phyloP scores from a whole-genome alignment of 2,888 invertebrate species.

The Volucella inanis region DNA sequence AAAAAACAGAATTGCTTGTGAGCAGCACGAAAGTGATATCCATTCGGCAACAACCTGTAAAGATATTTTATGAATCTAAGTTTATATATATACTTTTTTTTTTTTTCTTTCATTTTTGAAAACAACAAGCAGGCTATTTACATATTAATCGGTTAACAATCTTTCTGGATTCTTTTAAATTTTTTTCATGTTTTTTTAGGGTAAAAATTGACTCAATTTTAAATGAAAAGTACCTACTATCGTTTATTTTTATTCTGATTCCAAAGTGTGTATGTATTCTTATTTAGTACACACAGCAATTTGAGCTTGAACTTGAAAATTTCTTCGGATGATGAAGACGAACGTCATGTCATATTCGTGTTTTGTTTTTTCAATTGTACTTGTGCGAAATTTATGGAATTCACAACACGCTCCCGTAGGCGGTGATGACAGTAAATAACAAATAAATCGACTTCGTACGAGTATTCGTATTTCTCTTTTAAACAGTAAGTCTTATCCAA shows the following conservation, averaged over 20 bases:
- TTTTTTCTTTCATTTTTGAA: not conserved
- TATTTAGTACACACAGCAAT: constrained; percentile 24
- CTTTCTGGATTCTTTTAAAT: constrained; percentile 19
- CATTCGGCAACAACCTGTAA: constrained; percentile 46
- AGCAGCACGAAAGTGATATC: constrained; percentile 55
- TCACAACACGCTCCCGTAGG: constrained; percentile 45
- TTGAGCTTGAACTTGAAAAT: constrained; percentile 64
- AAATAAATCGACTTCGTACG: not conserved
- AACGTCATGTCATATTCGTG: constrained; percentile 21
- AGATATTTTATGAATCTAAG: constrained; percentile 20
- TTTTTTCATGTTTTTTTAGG: constrained; percentile 3
- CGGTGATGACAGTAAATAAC: constrained; percentile 12
- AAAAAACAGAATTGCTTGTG: constrained; percentile 2
- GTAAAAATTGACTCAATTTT: constrained; percentile 13
- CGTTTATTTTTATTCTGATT: constrained; percentile 29
- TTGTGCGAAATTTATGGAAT: constrained; percentile 41
- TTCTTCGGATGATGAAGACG: constrained; percentile 32
- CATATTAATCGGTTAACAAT: constrained; percentile 43
- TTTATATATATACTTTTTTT: not conserved
- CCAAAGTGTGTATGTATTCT: constrained; percentile 22
- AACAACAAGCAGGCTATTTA: constrained; percentile 22
- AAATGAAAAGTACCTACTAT: not conserved
- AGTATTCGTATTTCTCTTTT: too few relatives aligned
- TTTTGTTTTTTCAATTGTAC: not conserved
- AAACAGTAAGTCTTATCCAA: not conserved